phyloP scores from a whole-genome alignment of 2,888 invertebrate species.

The Patella ulyssiponensis region DNA sequence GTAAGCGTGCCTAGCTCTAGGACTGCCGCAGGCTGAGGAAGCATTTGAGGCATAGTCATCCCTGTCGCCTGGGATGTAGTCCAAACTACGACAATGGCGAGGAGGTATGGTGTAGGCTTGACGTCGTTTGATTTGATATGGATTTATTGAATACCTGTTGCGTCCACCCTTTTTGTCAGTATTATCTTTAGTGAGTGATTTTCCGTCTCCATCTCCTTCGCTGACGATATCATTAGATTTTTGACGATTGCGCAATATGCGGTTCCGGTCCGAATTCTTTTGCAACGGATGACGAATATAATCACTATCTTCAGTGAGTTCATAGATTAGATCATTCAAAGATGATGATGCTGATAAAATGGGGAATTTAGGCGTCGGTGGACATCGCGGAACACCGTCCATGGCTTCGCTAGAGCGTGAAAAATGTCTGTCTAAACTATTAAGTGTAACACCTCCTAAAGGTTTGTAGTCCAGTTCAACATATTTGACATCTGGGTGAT shows the following conservation, averaged over 20 bases:
- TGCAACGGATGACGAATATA: background rate
- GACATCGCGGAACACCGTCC: constrained; percentile 56
- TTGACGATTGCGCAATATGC: background rate
- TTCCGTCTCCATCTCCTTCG: background rate
- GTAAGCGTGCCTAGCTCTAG: constrained; percentile 55
- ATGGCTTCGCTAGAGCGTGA: constrained; percentile 64
- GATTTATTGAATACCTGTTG: constrained; percentile 13
- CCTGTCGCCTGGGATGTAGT: constrained; percentile 69
- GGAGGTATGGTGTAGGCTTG: constrained; percentile 59
- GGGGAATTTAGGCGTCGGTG: constrained; percentile 63
- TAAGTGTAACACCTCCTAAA: constrained; percentile 36
- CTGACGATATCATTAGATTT: background rate
- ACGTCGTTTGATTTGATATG: constrained; percentile 64
- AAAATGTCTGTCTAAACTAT: constrained; percentile 49
- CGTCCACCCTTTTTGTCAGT: constrained; percentile 14
- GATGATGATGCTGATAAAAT: constrained; percentile 55
- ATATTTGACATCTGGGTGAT: constrained; percentile 48
- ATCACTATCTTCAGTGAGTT: background rate
- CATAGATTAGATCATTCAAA: constrained; percentile 42
- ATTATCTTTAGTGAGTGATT: constrained; percentile 11
- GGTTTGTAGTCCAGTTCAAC: constrained; percentile 43
- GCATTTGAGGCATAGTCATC: constrained; percentile 56
- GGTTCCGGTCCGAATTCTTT: background rate
- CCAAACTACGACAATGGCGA: constrained; percentile 67
- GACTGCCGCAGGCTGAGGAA: constrained; percentile 60